Percentiles rank a stretch among this genome's conserved stretches.
Conservation (phyloP, 2,113 vertebrate genomes). For the Panthera leo region DNA sequence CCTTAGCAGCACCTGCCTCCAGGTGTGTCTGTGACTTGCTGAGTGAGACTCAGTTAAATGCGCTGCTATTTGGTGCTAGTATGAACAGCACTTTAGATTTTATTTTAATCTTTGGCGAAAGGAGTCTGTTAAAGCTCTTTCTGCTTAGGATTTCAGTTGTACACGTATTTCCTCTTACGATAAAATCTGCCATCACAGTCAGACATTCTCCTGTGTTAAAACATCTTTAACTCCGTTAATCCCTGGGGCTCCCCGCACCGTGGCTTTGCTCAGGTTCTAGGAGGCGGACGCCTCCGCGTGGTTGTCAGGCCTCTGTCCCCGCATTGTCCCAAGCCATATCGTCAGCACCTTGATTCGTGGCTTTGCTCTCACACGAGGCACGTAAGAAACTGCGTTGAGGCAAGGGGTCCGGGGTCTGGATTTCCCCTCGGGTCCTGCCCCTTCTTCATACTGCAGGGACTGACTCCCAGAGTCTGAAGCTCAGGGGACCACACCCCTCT, state of each 20-base stretch:
- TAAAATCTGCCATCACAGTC: not conserved
- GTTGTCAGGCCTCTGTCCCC: not conserved
- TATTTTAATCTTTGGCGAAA: constrained; percentile 22
- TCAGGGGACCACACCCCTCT: not conserved
- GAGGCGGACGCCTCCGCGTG: not conserved
- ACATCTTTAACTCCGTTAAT: not conserved
- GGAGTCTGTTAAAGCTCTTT: not conserved
- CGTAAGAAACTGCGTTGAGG: not conserved
- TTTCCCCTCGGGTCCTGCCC: not conserved
- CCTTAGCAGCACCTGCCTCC: not conserved
- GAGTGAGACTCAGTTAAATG: too few relatives aligned
- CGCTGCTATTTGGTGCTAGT: not conserved
- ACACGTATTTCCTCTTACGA: not conserved
- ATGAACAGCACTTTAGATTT: not conserved
- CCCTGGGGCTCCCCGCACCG: not conserved
- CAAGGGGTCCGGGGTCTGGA: not conserved
- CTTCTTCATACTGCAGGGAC: not conserved
- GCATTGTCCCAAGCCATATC: not conserved
- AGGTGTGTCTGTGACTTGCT: not conserved
- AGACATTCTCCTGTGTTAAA: not conserved
- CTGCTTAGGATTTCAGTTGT: not conserved
- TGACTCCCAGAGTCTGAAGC: not conserved
- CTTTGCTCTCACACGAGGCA: not conserved
- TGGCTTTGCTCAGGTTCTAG: not conserved
- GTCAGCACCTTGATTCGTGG: not conserved